Base-by-base conservation (phyloP, 2,797 vertebrate genomes). In the Furcifer pardalis region DNA sequence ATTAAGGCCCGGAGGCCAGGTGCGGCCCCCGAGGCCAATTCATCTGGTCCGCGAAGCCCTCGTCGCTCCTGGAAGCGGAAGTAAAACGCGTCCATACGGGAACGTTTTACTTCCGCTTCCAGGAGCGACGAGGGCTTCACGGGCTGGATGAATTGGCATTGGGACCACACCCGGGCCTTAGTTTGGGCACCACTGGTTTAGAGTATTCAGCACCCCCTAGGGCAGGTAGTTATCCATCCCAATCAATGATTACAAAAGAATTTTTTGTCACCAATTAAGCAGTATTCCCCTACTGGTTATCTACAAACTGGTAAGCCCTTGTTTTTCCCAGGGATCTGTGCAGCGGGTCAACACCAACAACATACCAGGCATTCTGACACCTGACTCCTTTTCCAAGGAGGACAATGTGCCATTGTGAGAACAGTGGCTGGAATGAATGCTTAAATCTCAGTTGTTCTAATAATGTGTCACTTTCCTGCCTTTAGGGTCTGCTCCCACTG, bases 401-500 rank as follows among this genome's bases (percentile, higher is more conserved):
- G 42, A 72, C 49, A 60, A 44, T 69, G 10, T 77, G 59, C 35
- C 46, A 60, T 46, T 81, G 65, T 42, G n/a, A 17, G 30, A 66
- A 56, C 21, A 44, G 7, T 12, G 17, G 44, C 23, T 2, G 4
- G 37, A 68, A 8, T 5, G 44, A 63, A 74, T 56, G 3, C 1
- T 9, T 25, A 8, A 0, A 0, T 35, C 19, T 0, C 23, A 0
- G 49, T 73, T 78, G 62, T n/a, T 81, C 46, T 74, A 27, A 0
- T 71, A 0, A 78, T 32, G 1, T 1, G 3, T 66, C 82, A 0
- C 9, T 0, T 71, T 81, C 63, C 56, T 84, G 32, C 83, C 89
- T 91, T 35, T 93, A 97, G 97, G 84, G 0, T 13, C 89, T 76
- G 81, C 85, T 27, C 92, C 75, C 0, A 71, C 84, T 5, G 95